Evolutionary conservation across 2,113 vertebrate genomes (phyloP).

Genomic region (Corydoras sp.): DNA sequence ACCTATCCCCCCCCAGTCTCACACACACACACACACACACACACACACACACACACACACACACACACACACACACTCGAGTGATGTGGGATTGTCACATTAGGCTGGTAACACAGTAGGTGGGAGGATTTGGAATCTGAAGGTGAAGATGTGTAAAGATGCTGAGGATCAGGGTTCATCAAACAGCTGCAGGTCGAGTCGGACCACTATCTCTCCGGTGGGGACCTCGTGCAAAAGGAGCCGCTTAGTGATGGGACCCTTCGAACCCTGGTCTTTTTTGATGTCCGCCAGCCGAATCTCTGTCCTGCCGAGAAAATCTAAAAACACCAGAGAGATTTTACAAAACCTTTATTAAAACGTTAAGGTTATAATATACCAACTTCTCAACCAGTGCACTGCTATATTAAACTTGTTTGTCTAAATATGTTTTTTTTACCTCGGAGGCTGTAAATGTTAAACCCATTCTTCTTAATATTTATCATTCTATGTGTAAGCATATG

Average conservation of each 20-base stretch:
- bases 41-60: constrained; percentile 22
- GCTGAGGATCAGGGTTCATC: constrained; percentile 76
- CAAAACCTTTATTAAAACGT: too few species aligned
- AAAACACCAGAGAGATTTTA: background rate
- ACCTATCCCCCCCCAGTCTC: background rate
- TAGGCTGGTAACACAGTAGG: constrained; percentile 39
- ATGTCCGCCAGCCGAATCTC: constrained; percentile 98
- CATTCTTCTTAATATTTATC: too few species aligned
- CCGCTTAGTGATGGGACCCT: constrained; percentile 95
- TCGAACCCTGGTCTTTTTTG: constrained; percentile 97
- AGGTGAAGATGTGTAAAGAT: constrained; percentile 12
- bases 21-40: constrained; percentile 16
- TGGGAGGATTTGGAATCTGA: constrained; percentile 10
- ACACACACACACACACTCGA: constrained; percentile 36
- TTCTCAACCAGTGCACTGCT: too few species aligned
- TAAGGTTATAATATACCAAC: too few species aligned
- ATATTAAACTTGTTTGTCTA: too few species aligned
- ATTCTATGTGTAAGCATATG: too few species aligned
- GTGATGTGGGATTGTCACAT: constrained; percentile 43
- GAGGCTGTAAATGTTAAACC: too few species aligned
- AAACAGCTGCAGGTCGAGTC: constrained; percentile 92
- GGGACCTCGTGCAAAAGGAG: constrained; percentile 95
- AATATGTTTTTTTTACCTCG: too few species aligned
- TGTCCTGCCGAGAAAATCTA: constrained; percentile 95
- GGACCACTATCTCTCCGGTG: constrained; percentile 95